Percentiles rank a stretch among this genome's conserved stretches.
Conservation (phyloP, 1,140 invertebrate genomes). For the Tetramorium simillimum region DNA sequence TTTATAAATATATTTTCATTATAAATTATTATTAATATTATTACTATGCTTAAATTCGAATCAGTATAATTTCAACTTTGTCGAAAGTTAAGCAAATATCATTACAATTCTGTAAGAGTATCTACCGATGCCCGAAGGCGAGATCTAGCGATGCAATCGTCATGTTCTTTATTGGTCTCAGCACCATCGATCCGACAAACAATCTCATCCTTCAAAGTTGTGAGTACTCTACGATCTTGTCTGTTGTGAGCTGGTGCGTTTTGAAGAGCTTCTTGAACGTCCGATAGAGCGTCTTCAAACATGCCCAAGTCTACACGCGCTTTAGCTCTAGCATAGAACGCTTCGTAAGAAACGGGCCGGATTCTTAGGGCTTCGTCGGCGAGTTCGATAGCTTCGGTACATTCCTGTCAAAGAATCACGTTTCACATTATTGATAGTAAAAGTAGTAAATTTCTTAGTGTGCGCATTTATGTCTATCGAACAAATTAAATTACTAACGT, state of each 20-base stretch:
- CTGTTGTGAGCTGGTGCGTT: conserved; percentile 88
- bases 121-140: conserved; percentile 84
- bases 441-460: neutral
- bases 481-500: conserved; percentile 88
- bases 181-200: conserved; percentile 81
- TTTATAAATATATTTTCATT: neutral
- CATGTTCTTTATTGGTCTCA: conserved; percentile 77
- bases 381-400: conserved; percentile 93
- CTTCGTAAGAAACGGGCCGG: conserved; percentile 95
- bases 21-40: conserved; percentile 3
- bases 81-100: conserved; percentile 12
- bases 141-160: conserved; percentile 60
- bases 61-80: conserved; percentile 4
- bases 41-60: neutral
- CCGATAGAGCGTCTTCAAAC: conserved; percentile 87
- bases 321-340: conserved; percentile 95
- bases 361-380: conserved; percentile 94
- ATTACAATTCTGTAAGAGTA: conserved; percentile 85
- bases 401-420: conserved; percentile 86
- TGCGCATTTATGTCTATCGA: neutral
- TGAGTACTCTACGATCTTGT: conserved; percentile 89
- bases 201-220: conserved; percentile 89
- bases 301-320: conserved; percentile 91
- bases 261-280: conserved; percentile 89
- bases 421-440: neutral